Evolutionary conservation across 2,888 invertebrate species (phyloP).

Genomic region (Bombyx huttoni): DNA sequence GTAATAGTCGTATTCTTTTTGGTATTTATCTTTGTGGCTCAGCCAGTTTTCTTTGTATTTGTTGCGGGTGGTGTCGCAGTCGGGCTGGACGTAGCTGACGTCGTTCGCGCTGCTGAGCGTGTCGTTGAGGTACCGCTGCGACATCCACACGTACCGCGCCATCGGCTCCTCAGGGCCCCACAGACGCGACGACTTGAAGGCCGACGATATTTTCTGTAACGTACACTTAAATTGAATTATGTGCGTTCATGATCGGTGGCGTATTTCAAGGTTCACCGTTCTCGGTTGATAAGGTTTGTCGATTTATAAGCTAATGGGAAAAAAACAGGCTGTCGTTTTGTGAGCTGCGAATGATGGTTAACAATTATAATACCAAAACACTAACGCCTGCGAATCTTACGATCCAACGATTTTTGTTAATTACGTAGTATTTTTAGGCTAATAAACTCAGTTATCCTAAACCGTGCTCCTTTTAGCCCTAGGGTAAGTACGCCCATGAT

Average conservation of each 20-base stretch:
- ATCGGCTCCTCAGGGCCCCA: constrained; percentile 66
- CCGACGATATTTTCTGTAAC: constrained; percentile 54
- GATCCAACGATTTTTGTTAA: too few species aligned
- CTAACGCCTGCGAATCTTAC: too few species aligned
- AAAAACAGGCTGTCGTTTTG: too few species aligned
- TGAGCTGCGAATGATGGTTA: too few species aligned
- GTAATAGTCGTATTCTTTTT: constrained; percentile 30
- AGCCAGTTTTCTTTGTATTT: constrained; percentile 36
- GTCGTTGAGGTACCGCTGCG: constrained; percentile 47
- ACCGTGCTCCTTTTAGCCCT: too few species aligned
- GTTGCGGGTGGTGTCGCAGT: constrained; percentile 35
- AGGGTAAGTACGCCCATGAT: too few species aligned
- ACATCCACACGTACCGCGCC: constrained; percentile 63
- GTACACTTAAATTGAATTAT: background rate
- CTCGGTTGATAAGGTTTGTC: too few species aligned
- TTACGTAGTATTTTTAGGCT: too few species aligned
- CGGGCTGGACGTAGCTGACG: constrained; percentile 34
- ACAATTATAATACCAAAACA: background rate
- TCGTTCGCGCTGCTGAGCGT: constrained; percentile 36
- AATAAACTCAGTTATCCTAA: too few species aligned
- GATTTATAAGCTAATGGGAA: too few species aligned
- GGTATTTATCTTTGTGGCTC: constrained; percentile 29
- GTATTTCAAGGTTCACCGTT: too few species aligned
- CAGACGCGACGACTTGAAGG: constrained; percentile 53
- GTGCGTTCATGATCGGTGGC: too few species aligned